A percentile compares a stretch with the other conserved stretches of the same genome.
These are phyloP conservation scores for Parauchenoglanis punctatus DNA, from an alignment of 2,797 vertebrate species.

Conservation along the genomic window DNA sequence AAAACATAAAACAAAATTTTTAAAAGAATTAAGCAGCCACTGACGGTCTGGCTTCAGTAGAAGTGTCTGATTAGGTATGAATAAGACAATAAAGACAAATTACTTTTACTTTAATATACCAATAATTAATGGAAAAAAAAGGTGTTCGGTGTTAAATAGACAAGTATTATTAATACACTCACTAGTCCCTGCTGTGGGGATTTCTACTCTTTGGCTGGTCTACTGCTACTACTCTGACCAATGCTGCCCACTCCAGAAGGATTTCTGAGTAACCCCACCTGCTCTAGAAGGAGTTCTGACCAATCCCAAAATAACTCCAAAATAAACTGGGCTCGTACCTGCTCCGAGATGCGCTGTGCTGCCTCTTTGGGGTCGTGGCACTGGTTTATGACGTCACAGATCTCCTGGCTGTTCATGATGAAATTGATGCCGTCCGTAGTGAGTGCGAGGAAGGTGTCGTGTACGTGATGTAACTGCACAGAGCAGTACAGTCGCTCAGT, in stretches of 20 bases:
- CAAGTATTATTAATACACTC: neutral
- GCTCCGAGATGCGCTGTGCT: constrained; percentile 90
- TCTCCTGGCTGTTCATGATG: constrained; percentile 98
- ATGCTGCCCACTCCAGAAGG: neutral
- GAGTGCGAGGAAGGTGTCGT: constrained; percentile 91
- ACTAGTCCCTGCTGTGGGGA: neutral
- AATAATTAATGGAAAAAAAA: neutral
- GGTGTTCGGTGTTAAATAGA: neutral
- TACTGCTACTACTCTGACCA: neutral
- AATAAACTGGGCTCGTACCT: constrained; percentile 73
- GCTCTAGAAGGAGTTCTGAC: too few species aligned
- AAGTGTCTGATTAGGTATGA: neutral
- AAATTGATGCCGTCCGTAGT: constrained; percentile 98
- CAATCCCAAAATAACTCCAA: neutral
- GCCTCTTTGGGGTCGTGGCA: constrained; percentile 92
- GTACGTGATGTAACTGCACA: constrained; percentile 84
- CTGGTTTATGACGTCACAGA: constrained; percentile 92
- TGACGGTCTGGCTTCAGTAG: neutral
- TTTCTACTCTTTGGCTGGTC: neutral
- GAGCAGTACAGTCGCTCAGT: neutral
- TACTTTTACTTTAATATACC: neutral
- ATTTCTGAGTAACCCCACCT: neutral
- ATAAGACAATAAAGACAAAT: neutral
- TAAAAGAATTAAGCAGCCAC: neutral
- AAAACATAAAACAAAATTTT: neutral